These are phyloP conservation scores for Tachysurus vachellii DNA, from an alignment of 2,113 vertebrate genomes.

Conservation along the genomic window DNA sequence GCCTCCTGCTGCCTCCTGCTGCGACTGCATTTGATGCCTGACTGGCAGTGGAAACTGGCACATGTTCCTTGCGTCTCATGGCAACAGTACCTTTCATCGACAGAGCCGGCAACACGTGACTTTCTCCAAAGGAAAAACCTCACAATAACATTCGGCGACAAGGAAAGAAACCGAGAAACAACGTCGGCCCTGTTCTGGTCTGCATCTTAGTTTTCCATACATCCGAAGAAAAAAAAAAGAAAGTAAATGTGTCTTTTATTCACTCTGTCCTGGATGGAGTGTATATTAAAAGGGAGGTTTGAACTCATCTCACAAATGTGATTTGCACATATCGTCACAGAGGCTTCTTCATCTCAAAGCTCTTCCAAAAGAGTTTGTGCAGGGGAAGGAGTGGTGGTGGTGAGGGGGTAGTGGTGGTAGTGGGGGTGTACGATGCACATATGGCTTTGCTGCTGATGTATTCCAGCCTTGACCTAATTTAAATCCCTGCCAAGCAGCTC, in stretches of 20 bases:
- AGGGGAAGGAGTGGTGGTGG: slow-evolving; percentile 9
- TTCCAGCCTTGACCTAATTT: slow-evolving; percentile 82
- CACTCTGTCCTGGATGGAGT: slow-evolving; percentile 69
- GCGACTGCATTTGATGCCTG: slow-evolving; percentile 69
- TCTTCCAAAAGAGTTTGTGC: slow-evolving; percentile 60
- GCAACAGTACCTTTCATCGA: slow-evolving; percentile 69
- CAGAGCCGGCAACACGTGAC: slow-evolving; percentile 65
- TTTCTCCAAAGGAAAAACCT: slow-evolving; percentile 61
- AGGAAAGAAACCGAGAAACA: slow-evolving; percentile 55
- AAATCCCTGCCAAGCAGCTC: slow-evolving; percentile 78
- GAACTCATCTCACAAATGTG: slow-evolving; percentile 83
- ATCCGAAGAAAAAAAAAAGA: slow-evolving; percentile 50
- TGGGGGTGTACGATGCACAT: slow-evolving; percentile 72
- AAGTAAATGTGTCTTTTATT: slow-evolving; percentile 55
- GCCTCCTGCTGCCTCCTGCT: slow-evolving; percentile 58
- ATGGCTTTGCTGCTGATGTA: slow-evolving; percentile 79
- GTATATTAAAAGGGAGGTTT: slow-evolving; percentile 83
- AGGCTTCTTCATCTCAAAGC: slow-evolving; percentile 75
- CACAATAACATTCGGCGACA: slow-evolving; percentile 66
- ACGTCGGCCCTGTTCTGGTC: slow-evolving; percentile 69
- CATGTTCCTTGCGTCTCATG: slow-evolving; percentile 69
- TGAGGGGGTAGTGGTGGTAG: not conserved
- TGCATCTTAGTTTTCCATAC: slow-evolving; percentile 33
- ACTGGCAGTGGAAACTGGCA: slow-evolving; percentile 67
- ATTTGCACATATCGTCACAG: slow-evolving; percentile 77